Evolutionary conservation across 2,888 invertebrate species (phyloP).

Genomic region (Gonocerus acuteangulatus): DNA sequence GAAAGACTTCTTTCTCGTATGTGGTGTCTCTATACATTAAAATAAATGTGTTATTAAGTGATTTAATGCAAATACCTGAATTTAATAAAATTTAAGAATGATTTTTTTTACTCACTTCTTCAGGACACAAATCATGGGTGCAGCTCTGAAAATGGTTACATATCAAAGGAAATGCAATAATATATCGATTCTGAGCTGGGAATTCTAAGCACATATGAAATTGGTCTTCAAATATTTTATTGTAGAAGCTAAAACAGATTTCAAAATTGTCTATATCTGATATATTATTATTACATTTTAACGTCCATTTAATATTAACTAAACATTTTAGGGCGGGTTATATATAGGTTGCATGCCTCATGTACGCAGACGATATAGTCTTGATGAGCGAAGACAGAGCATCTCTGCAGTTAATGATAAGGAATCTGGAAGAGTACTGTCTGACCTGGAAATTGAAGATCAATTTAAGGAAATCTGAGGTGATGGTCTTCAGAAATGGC

Average conservation of each 20-base stretch:
- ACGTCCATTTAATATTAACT: no score
- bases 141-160: conserved; percentile 97
- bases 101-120: conserved; percentile 54
- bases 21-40: conserved; percentile 62
- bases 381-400: no score
- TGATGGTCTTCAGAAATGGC: no score
- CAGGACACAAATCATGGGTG: conserved; percentile 96
- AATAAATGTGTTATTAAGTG: background rate
- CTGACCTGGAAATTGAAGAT: no score
- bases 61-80: background rate
- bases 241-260: conserved; percentile 75
- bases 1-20: conserved; percentile 91
- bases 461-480: no score
- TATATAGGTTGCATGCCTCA: no score
- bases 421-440: no score
- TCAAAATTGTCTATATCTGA: no score
- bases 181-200: conserved; percentile 95
- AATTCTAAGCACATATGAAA: conserved; percentile 98
- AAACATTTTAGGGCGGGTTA: no score
- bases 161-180: conserved; percentile 93
- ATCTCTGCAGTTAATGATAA: no score
- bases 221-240: conserved; percentile 92
- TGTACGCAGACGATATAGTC: no score
- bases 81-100: background rate
- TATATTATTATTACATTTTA: no score